Conservation (phyloP, 2,888 invertebrate species). For the Tetranychus truncatus region DNA sequence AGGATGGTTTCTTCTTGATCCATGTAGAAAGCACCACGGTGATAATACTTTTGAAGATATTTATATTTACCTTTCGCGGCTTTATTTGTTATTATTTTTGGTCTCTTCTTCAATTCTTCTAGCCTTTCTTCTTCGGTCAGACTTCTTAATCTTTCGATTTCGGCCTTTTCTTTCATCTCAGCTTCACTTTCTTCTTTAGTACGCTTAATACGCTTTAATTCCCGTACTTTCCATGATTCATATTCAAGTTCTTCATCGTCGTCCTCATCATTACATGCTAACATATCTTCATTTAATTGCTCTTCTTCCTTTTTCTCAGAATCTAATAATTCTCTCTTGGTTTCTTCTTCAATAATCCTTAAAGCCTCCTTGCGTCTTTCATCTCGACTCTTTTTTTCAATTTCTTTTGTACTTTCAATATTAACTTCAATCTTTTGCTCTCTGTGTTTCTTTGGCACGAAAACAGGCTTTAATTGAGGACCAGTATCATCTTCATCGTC, state of each 20-base stretch:
- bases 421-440: constrained; percentile 89
- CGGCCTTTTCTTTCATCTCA: constrained; percentile 62
- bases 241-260: constrained; percentile 92
- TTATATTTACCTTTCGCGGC: constrained; percentile 94
- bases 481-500: constrained; percentile 39
- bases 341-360: constrained; percentile 34
- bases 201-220: constrained; percentile 83
- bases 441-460: constrained; percentile 61
- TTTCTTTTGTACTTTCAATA: constrained; percentile 44
- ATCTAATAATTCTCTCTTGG: constrained; percentile 31
- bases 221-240: constrained; percentile 91
- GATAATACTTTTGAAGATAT: constrained; percentile 97
- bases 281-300: constrained; percentile 48
- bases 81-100: constrained; percentile 80
- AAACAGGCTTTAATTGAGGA: constrained; percentile 79
- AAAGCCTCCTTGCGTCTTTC: constrained; percentile 25
- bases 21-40: constrained; percentile 95
- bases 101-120: constrained; percentile 68
- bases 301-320: constrained; percentile 34
- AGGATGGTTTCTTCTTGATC: constrained; percentile 75
- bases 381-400: constrained; percentile 52
- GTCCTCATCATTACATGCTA: constrained; percentile 77
- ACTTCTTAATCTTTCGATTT: constrained; percentile 70
- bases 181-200: constrained; percentile 85
- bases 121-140: constrained; percentile 93